Evolutionary conservation across 2,113 vertebrate species (phyloP), one percentile per base, ranked within the genome.

Genomic region (Alaudala cheleensis): DNA sequence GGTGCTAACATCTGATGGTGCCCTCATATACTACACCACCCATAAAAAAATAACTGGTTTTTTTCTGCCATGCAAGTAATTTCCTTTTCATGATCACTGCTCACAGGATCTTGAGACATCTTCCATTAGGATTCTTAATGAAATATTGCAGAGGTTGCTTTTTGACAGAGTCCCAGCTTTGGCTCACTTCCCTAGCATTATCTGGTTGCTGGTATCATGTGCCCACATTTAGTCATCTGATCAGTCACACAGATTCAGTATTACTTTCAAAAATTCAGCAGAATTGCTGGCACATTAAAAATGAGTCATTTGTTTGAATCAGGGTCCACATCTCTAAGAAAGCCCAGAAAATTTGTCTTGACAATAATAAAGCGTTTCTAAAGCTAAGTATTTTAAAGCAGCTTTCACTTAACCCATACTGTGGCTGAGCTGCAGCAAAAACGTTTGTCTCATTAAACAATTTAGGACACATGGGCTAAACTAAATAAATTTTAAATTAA

Each of bases 281-380:
- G 88, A 90, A 90, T 92, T 78, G 86, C 60, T 67, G 60, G 64
- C 33, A 78, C 42, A 81, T 83, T 88, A 40, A 54, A 81, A 94
- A 93, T 93, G 60, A 96, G 40, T 91, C 29, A 94, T 67, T 85
- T 93, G 39, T 90, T 96, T 96, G 82, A 94, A 88, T 89, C 50
- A 79, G 84, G 53, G 89, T 67, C 71, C 65, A 29, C 49, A 82
- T 60, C 60, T 65, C 34, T 54, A 57, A 66, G 61, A 90, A 72
- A 81, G 51, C 44, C 49, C 73, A 34, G 58, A 85, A 95, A 77
- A 92, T 86, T 7, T 0, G 34, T 83, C 86, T 90, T 93, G 71
- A 81, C 56, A 94, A 42, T 80, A 81, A 92, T 10, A 37, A 83
- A 77, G 28, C 66, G 40, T 64, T 70, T 81, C 61, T 69, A 88